Base-by-base conservation (phyloP, 2,888 invertebrate genomes). In the Digitonthophagus gazella region DNA sequence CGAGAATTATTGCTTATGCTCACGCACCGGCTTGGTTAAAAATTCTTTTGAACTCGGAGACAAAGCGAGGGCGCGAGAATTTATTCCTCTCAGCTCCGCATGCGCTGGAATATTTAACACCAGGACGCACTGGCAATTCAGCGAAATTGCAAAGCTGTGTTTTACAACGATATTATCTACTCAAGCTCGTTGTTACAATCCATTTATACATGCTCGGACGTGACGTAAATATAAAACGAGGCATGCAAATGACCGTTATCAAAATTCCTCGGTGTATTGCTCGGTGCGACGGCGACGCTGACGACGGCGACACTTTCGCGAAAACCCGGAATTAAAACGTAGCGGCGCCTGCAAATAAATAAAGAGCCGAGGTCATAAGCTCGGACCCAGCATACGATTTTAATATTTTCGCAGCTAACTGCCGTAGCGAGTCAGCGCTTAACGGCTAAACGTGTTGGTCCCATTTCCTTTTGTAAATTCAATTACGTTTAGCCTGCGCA, bases 221-320 rank as follows among this genome's bases (percentile, higher is more conserved):
- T 68, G 71, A 58, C 68, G 58, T 67, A 68, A 67, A 71, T 69
- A 65, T 67, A 58, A 71, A 71, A 58, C 66, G 57, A 56, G 64
- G 55, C 69, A 69, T 68, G 68, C 58, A 68, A 68, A 68, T 65
- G 68, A 57, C 58, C 65, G 68, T 65, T 68, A 68, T 68, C 68
- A 68, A 64, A 44, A 68, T 6, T 65, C 68, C 18, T 44, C 58
- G 15, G 58, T n/a, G 68, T 44, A 65, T 58, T 58, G 16, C 65
- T 11, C 28, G 3, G 28, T 44, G 28, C 11, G 11, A 44, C 28
- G 6, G 8, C 28, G 28, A 11, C 28, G 28, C 28, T 44, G 28
- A 44, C 28, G 28, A 44, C 28, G 28, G 18, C 67, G 55, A 56
- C 64, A 67, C 56, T 56, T 64, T 64, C 22, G 64, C 57, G 67